phyloP scores from a whole-genome alignment of 2,888 invertebrate species.

The Caenorhabditis sinica region DNA sequence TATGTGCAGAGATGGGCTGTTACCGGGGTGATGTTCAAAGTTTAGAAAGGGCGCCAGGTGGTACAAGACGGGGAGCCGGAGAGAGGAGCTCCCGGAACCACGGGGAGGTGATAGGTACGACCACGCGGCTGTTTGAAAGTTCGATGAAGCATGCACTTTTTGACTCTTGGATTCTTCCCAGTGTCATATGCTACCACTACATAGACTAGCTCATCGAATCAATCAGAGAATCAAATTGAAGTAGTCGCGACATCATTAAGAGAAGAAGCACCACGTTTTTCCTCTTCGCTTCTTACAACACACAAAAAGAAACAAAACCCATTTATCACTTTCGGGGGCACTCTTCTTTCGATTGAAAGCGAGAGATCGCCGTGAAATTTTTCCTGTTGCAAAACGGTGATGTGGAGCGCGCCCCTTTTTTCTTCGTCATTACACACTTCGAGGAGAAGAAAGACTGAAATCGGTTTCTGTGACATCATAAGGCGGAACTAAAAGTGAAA shows the following conservation, averaged over 20 bases:
- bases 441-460: conserved; percentile 23
- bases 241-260: not conserved
- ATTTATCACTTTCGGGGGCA: conserved; percentile 47
- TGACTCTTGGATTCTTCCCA: not conserved
- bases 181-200: conserved; percentile 35
- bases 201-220: conserved; percentile 49
- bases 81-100: not conserved
- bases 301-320: conserved; percentile 35
- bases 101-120: conserved; percentile 48
- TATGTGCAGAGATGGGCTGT: conserved; percentile 25
- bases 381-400: conserved; percentile 48
- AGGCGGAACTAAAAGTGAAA: conserved; percentile 37
- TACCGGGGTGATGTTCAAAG: conserved; percentile 19
- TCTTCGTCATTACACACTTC: conserved; percentile 29
- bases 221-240: conserved; percentile 3
- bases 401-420: not conserved
- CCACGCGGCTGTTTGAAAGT: conserved; percentile 59
- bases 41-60: conserved; percentile 38
- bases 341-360: conserved; percentile 23
- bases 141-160: conserved; percentile 54
- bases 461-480: conserved; percentile 18
- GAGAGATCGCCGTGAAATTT: conserved; percentile 52
- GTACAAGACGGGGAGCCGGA: not conserved
- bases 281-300: conserved; percentile 26
- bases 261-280: conserved; percentile 48